Percentiles rank a stretch among this genome's conserved stretches.
Evolutionary conservation across 2,888 invertebrate species (phyloP).

Genomic region (Lycia hirtaria): DNA sequence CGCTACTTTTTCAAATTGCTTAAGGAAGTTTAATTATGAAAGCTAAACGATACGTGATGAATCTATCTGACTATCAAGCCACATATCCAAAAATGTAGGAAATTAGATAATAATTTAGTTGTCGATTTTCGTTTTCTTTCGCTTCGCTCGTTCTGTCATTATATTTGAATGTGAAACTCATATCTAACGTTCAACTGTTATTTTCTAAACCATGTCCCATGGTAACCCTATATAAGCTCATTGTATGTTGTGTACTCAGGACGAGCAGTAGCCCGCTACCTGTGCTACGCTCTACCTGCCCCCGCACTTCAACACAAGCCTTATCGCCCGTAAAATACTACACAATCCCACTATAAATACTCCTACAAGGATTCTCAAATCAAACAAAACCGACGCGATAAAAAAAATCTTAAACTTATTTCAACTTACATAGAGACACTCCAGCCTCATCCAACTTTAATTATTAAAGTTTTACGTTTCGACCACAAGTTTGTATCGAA

Average conservation of each 20-base stretch:
- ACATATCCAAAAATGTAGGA: too few species aligned
- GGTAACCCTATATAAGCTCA: constrained; percentile 26
- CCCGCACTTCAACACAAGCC: constrained; percentile 59
- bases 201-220: constrained; percentile 7
- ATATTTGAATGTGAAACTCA: too few species aligned
- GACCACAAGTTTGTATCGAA: constrained; percentile 74
- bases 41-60: too few species aligned
- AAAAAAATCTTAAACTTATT: constrained; percentile 51
- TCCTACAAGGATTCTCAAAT: constrained; percentile 62
- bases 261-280: constrained; percentile 78
- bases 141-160: too few species aligned
- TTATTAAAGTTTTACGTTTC: constrained; percentile 63
- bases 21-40: too few species aligned
- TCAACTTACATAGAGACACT: constrained; percentile 19
- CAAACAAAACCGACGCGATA: constrained; percentile 66
- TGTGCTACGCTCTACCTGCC: constrained; percentile 78
- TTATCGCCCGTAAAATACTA: constrained; percentile 77
- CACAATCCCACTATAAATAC: constrained; percentile 70
- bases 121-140: too few species aligned
- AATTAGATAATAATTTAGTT: too few species aligned
- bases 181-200: neutral
- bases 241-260: constrained; percentile 78
- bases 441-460: constrained; percentile 54
- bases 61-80: too few species aligned
- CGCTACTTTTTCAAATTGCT: too few species aligned